These are phyloP conservation scores for Saccostrea echinata DNA, from an alignment of 1,140 invertebrate species.

Conservation along the genomic window DNA sequence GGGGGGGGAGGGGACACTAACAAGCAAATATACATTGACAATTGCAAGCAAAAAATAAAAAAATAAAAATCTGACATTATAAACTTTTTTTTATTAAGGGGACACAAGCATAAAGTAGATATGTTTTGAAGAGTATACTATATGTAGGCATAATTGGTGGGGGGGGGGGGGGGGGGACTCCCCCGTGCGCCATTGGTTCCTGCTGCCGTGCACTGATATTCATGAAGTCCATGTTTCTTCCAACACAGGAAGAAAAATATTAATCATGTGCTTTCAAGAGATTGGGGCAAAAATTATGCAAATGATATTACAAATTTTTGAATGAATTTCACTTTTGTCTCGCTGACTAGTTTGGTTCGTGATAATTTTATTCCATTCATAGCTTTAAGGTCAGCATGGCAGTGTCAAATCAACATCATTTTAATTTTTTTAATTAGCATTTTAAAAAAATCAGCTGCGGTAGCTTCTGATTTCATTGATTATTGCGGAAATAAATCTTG, in stretches of 20 bases:
- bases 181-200: too few relatives aligned
- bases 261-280: not conserved
- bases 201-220: too few relatives aligned
- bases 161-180: too few relatives aligned
- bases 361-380: conserved; percentile 30
- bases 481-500: not conserved
- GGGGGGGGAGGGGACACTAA: too few relatives aligned
- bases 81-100: too few relatives aligned
- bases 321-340: conserved; percentile 3
- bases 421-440: not conserved
- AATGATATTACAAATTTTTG: conserved; percentile 11
- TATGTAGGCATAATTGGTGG: too few relatives aligned
- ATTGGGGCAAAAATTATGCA: not conserved
- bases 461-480: not conserved
- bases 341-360: not conserved
- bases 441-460: not conserved
- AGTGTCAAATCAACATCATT: not conserved
- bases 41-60: too few relatives aligned
- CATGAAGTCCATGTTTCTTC: too few relatives aligned
- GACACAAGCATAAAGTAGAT: too few relatives aligned
- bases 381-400: not conserved
- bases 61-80: too few relatives aligned
- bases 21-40: too few relatives aligned
- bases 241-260: not conserved
- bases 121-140: too few relatives aligned